A percentile compares a stretch with the other conserved stretches of the same genome.
phyloP scores from a whole-genome alignment of 2,113 vertebrate genomes.

The Ascaphus truei region DNA sequence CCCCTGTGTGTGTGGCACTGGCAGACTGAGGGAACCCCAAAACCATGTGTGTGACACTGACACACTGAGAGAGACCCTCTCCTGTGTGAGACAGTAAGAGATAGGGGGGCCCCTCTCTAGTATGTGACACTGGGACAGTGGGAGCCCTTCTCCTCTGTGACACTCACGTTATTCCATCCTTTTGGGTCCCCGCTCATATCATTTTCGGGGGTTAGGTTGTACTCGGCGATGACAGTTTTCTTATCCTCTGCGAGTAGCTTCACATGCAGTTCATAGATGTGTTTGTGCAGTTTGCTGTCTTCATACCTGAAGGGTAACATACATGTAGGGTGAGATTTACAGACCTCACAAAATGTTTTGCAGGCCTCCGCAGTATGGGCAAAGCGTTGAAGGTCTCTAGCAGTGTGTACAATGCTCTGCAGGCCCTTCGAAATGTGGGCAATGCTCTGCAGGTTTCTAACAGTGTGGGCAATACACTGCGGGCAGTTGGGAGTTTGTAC shows the following conservation, averaged over 20 bases:
- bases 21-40: no score
- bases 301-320: conserved; percentile 65
- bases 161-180: conserved; percentile 63
- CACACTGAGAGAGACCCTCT: no score
- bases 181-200: conserved; percentile 52
- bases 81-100: no score
- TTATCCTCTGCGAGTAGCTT: conserved; percentile 68
- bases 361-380: not conserved
- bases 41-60: no score
- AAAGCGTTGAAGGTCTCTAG: not conserved
- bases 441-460: not conserved
- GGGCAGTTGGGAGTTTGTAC: no score
- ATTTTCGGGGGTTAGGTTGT: conserved; percentile 41
- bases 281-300: conserved; percentile 67
- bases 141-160: not conserved
- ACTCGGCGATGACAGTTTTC: conserved; percentile 60
- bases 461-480: no score
- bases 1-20: no score
- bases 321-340: no score
- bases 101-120: no score
- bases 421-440: not conserved
- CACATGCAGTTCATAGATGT: conserved; percentile 74
- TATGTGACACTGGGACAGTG: no score
- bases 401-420: not conserved
- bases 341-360: not conserved